Evolutionary conservation across 64 coral and sea anemone genomes (phyloP).

Genomic region (Pocillopora damicornis): DNA sequence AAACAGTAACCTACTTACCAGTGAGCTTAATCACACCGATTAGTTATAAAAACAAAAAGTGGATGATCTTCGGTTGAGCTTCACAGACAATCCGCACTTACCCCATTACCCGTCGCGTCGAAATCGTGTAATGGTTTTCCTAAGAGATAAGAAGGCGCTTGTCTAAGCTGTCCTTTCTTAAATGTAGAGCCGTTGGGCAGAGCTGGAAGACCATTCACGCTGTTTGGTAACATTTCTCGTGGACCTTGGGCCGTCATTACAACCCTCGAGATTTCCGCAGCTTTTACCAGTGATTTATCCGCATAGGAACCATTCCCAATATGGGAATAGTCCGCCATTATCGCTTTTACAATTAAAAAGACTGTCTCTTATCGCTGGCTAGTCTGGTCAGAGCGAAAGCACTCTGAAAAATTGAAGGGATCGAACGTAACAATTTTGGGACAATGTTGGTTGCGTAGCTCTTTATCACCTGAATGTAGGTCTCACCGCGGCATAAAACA

Average conservation of each 20-base stretch:
- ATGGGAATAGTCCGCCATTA: neutral
- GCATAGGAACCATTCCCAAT: neutral
- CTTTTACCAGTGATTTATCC: slow-evolving; percentile 18
- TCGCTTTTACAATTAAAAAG: neutral
- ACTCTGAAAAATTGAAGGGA: too few species aligned
- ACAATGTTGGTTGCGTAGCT: neutral
- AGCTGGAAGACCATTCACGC: neutral
- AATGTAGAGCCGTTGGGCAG: neutral
- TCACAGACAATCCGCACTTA: neutral
- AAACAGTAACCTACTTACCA: neutral
- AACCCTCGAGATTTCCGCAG: neutral
- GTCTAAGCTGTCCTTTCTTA: slow-evolving; percentile 1
- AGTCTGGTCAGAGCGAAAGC: neutral
- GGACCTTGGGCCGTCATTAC: slow-evolving; percentile 10
- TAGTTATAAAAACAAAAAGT: neutral
- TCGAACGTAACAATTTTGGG: too few species aligned
- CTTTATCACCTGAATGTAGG: neutral
- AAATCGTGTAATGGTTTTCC: slow-evolving; percentile 56
- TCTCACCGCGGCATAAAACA: neutral
- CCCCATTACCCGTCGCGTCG: slow-evolving; percentile 42
- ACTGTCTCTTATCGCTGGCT: neutral
- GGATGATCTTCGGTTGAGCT: neutral
- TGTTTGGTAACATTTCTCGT: neutral
- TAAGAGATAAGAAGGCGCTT: slow-evolving; percentile 48
- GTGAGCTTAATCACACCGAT: neutral